Conservation (phyloP, 2,113 vertebrate species). For the Baryphthengus martii region DNA sequence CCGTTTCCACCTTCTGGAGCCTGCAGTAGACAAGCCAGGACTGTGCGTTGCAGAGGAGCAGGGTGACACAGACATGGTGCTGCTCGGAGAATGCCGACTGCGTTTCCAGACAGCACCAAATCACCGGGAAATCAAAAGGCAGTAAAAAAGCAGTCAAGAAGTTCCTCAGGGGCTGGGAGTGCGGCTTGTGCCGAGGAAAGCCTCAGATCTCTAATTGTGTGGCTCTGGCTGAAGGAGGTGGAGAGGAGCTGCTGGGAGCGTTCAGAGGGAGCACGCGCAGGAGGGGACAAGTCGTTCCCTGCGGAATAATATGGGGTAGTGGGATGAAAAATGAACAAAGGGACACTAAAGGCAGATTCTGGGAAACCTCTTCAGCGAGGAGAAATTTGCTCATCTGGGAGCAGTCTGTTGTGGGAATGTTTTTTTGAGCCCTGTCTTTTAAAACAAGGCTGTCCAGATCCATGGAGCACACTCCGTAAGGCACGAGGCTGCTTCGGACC, state of each 20-base stretch:
- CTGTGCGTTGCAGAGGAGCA: fast-evolving
- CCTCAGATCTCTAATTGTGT: not conserved
- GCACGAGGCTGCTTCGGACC: not conserved
- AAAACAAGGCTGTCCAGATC: not conserved
- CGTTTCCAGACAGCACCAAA: not conserved
- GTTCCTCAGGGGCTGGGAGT: not conserved
- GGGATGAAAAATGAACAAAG: not conserved
- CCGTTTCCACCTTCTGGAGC: not conserved
- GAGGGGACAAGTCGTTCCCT: not conserved
- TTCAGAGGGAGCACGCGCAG: not conserved
- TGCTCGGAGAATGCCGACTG: not conserved
- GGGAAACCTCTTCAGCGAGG: not conserved
- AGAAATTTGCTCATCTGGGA: not conserved
- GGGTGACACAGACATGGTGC: not conserved
- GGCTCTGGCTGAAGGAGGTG: not conserved
- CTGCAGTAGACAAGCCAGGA: not conserved
- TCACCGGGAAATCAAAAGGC: not conserved
- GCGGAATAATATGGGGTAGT: not conserved
- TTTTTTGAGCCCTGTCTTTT: not conserved
- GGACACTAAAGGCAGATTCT: not conserved
- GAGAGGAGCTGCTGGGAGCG: not conserved
- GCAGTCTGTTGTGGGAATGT: not conserved
- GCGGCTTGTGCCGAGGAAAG: not conserved
- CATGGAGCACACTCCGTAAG: fast-evolving
- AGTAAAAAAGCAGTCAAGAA: not conserved